Base-by-base conservation (phyloP, 2,888 invertebrate genomes). In the Tetranychus truncatus region DNA sequence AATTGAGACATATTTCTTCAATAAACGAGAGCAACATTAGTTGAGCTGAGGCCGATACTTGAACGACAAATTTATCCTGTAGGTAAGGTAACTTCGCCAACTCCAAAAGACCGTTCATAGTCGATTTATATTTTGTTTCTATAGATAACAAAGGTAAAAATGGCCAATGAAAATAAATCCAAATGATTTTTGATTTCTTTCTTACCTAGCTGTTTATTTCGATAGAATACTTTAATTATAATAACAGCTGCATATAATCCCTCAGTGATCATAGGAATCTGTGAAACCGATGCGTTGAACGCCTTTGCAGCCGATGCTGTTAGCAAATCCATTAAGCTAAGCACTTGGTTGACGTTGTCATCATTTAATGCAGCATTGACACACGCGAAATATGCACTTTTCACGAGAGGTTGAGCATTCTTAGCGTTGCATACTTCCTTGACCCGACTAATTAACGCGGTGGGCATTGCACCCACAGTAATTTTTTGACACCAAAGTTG, bases 31-130 rank as follows among this genome's bases (percentile, higher is more conserved):
- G 74, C 20, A 77, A 74, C 75, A n/a, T 71, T 20, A 66, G 20
- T 46, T 76, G 73, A 45, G 74, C 85, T 79, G 91, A 91, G 78
- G 89, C 88, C 18, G 87, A 83, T 69, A 89, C 89, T 11, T 88
- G 85, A 18, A 87, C 81, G 67, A 95, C 84, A 81, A 89, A 89
- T 80, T 91, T 89, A 79, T 94, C 93, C 74, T 90, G 89, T 72
- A 92, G 86, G 82, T 94, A 89, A 76, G 89, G 84, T 81, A 90
- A 90, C 80, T 89, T 90, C 76, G 90, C 89, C 80, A 88, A 85
- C 82, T 91, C 90, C 67, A 87, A 81, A n/a, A 91, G 83, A 72
- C 88, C 85, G 66, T 85, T 86, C 90, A 91, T 91, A 79, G 89
- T 84, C 66, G 84, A 83, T 65, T 84, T 84, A 73, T 87, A 83